Evolutionary conservation across 1,140 invertebrate genomes (phyloP).

Genomic region (Schlechtendalia chinensis): DNA sequence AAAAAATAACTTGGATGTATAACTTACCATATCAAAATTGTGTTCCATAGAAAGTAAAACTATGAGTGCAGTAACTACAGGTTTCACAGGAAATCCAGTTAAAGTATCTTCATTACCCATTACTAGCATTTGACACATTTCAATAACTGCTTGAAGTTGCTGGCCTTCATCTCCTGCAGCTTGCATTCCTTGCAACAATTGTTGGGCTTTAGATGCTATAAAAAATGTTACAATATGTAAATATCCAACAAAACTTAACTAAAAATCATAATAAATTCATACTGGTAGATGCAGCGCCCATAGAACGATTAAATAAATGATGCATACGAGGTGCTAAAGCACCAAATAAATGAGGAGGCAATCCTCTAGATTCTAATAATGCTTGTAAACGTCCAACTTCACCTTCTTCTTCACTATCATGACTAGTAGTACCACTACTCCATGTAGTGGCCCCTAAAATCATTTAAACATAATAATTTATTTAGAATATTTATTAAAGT

Average conservation of each 20-base stretch:
- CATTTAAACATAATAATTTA: not conserved
- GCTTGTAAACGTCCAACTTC: slow-evolving; percentile 87
- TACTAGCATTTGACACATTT: slow-evolving; percentile 97
- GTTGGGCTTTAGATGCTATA: slow-evolving; percentile 87
- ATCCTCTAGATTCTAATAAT: slow-evolving; percentile 85
- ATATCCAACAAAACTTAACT: no score
- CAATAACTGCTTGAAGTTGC: slow-evolving; percentile 94
- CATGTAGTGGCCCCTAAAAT: slow-evolving; percentile 17
- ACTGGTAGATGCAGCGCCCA: slow-evolving; percentile 64
- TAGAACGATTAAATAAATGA: slow-evolving; percentile 89
- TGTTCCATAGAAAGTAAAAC: slow-evolving; percentile 87
- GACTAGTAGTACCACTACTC: slow-evolving; percentile 52
- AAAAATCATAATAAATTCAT: no score
- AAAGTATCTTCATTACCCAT: slow-evolving; percentile 99
- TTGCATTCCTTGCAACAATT: slow-evolving; percentile 88
- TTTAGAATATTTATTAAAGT: not conserved
- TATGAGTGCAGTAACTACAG: slow-evolving; percentile 93
- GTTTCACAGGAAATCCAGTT: slow-evolving; percentile 95
- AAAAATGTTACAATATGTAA: slow-evolving; percentile 53
- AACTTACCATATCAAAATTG: slow-evolving; percentile 92
- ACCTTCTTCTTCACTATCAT: slow-evolving; percentile 69
- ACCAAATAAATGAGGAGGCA: slow-evolving; percentile 93
- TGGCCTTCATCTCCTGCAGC: slow-evolving; percentile 93
- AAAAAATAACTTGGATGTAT: not conserved
- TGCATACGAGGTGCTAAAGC: slow-evolving; percentile 95